phyloP scores from a whole-genome alignment of 2,888 invertebrate species.

The Plagodis dolabraria region DNA sequence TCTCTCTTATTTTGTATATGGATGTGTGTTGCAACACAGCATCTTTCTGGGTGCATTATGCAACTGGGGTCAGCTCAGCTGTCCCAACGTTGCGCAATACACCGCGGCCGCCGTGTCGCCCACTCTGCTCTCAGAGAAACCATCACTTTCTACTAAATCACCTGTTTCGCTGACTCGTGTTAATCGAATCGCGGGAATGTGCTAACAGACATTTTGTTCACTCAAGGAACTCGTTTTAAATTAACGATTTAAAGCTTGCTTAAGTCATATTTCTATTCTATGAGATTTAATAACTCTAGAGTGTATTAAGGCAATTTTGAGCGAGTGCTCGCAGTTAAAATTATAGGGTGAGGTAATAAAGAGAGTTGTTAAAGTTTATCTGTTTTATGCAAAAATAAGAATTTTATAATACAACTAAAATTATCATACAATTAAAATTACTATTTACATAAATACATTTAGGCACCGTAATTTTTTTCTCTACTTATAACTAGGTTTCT shows the following conservation, averaged over 20 bases:
- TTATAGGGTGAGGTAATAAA: constrained; percentile 26
- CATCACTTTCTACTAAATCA: constrained; percentile 73
- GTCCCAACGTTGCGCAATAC: constrained; percentile 62
- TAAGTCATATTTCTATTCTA: no score
- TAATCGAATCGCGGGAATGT: constrained; percentile 51
- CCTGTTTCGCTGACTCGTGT: constrained; percentile 53
- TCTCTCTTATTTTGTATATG: constrained; percentile 72
- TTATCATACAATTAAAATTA: constrained; percentile 81
- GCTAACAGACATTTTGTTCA: constrained; percentile 39
- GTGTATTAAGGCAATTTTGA: constrained; percentile 4
- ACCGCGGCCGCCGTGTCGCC: constrained; percentile 39
- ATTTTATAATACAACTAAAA: constrained; percentile 81
- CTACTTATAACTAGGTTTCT: constrained; percentile 80
- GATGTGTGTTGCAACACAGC: constrained; percentile 65
- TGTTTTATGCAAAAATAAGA: constrained; percentile 81
- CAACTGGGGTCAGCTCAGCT: constrained; percentile 70
- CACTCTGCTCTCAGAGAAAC: constrained; percentile 60
- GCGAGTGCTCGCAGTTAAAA: constrained; percentile 2
- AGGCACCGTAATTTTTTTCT: constrained; percentile 85
- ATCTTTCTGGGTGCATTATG: constrained; percentile 70
- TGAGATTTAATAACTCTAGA: no score
- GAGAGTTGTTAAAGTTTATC: constrained; percentile 56
- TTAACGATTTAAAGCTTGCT: background rate
- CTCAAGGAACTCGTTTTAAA: constrained; percentile 10
- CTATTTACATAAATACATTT: constrained; percentile 86